Percentiles rank a stretch among this genome's conserved stretches.
Evolutionary conservation across 2,888 invertebrate genomes (phyloP).

Genomic region (Pterobdella sp.): DNA sequence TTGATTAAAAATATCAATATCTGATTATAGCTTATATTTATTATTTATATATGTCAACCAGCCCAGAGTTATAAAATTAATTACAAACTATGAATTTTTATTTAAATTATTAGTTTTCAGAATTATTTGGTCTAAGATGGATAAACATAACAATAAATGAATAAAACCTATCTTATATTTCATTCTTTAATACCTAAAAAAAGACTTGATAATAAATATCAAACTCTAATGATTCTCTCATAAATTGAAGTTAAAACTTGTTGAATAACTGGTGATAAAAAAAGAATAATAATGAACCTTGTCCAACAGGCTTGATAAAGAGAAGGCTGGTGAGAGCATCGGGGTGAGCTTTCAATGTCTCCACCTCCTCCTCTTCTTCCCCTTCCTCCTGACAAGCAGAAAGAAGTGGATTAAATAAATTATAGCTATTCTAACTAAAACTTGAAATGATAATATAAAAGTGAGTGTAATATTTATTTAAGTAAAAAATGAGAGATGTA

Average conservation of each 20-base stretch:
- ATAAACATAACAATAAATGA: neutral
- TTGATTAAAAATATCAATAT: neutral
- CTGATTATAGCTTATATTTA: neutral
- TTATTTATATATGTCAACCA: no score
- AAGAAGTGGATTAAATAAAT: neutral
- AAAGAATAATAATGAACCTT: conserved; percentile 17
- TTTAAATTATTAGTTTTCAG: no score
- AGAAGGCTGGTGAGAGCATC: conserved; percentile 83
- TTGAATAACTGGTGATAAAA: neutral
- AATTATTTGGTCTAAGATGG: no score
- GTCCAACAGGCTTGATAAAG: conserved; percentile 58
- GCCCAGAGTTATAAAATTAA: no score
- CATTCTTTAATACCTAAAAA: neutral
- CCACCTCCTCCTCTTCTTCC: conserved; percentile 50
- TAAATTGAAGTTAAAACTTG: neutral
- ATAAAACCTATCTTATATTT: neutral
- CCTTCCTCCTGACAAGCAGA: conserved; percentile 28
- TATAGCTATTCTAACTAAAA: neutral
- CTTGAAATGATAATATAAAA: neutral
- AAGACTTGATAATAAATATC: neutral
- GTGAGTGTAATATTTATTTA: neutral
- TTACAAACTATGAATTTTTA: no score
- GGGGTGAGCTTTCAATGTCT: conserved; percentile 63
- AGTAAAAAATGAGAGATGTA: no score
- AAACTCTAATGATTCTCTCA: neutral